Conservation (phyloP, 2,888 invertebrate species). For the Tanaodytes sp. region DNA sequence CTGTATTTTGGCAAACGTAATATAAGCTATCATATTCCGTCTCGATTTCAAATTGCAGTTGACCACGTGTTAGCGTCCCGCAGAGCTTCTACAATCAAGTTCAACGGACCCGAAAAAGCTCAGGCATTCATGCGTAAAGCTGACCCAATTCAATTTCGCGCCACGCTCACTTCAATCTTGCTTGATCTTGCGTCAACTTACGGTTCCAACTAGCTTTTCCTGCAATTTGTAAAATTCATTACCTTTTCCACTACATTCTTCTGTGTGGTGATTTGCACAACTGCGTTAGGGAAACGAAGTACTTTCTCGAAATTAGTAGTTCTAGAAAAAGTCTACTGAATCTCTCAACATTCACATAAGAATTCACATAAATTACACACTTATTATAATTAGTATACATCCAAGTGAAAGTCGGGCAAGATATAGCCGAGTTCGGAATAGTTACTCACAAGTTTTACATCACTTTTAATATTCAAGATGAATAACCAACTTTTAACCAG, state of each 20-base stretch:
- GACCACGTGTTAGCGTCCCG: slow-evolving; percentile 28
- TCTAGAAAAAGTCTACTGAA: slow-evolving; percentile 12
- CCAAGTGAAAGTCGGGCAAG: too few relatives aligned
- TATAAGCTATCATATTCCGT: slow-evolving; percentile 19
- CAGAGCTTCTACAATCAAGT: slow-evolving; percentile 53
- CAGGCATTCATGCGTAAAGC: slow-evolving; percentile 39
- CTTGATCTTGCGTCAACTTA: too few relatives aligned
- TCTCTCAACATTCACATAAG: slow-evolving; percentile 11
- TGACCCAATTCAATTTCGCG: slow-evolving; percentile 66
- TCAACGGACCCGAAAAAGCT: slow-evolving; percentile 62
- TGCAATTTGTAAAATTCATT: slow-evolving; percentile 35
- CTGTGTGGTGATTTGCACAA: neutral
- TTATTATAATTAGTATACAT: too few relatives aligned
- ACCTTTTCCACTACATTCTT: slow-evolving; percentile 32
- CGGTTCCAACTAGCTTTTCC: slow-evolving; percentile 16
- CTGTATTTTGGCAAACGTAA: slow-evolving; percentile 4
- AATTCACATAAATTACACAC: too few relatives aligned
- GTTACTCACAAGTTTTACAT: too few relatives aligned
- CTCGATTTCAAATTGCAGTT: slow-evolving; percentile 29
- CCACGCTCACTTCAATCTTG: slow-evolving; percentile 28
- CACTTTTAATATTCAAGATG: too few relatives aligned
- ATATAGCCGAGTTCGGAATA: too few relatives aligned
- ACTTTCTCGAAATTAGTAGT: slow-evolving; percentile 31
- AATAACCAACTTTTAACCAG: too few relatives aligned
- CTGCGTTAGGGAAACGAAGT: slow-evolving; percentile 7